Evolutionary conservation across 2,113 vertebrate species (phyloP).

Genomic region (Polypterus senegalus): DNA sequence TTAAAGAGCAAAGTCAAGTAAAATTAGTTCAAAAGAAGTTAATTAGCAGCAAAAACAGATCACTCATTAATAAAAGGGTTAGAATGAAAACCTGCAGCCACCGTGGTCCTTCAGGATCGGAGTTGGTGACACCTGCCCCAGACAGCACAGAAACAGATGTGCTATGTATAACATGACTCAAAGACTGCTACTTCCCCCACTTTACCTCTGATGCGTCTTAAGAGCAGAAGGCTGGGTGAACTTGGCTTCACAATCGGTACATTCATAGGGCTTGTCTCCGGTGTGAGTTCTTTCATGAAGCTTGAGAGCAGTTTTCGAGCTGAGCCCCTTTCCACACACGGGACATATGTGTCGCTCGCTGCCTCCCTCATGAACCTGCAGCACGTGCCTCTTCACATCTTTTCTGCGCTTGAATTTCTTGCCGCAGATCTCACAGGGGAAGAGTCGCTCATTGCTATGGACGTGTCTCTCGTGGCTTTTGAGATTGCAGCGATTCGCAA

Average conservation of each 20-base stretch:
- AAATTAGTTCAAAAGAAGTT: too few species aligned
- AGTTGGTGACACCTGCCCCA: too few species aligned
- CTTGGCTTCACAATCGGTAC: slow-evolving; percentile 67
- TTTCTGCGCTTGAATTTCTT: slow-evolving; percentile 96
- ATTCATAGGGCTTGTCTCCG: slow-evolving; percentile 74
- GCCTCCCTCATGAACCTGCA: slow-evolving; percentile 86
- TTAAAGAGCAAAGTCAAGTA: too few species aligned
- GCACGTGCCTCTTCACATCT: slow-evolving; percentile 79
- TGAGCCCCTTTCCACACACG: slow-evolving; percentile 80
- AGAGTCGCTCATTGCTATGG: slow-evolving; percentile 81
- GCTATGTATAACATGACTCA: too few species aligned
- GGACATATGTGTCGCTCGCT: slow-evolving; percentile 64
- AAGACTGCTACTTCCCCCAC: background rate
- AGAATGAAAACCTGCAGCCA: too few species aligned
- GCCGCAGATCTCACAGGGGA: slow-evolving; percentile 67
- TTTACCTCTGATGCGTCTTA: slow-evolving; percentile 88
- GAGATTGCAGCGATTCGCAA: slow-evolving; percentile 90
- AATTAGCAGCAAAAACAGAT: too few species aligned
- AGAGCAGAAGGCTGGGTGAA: slow-evolving; percentile 93
- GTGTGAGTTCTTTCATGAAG: slow-evolving; percentile 87
- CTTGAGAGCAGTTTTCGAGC: slow-evolving; percentile 77
- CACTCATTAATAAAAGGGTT: too few species aligned
- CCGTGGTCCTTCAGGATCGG: too few species aligned
- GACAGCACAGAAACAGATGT: too few species aligned
- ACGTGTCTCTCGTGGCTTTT: slow-evolving; percentile 88